Conservation (phyloP, 1,140 invertebrate genomes). For the Drosophila willistoni region DNA sequence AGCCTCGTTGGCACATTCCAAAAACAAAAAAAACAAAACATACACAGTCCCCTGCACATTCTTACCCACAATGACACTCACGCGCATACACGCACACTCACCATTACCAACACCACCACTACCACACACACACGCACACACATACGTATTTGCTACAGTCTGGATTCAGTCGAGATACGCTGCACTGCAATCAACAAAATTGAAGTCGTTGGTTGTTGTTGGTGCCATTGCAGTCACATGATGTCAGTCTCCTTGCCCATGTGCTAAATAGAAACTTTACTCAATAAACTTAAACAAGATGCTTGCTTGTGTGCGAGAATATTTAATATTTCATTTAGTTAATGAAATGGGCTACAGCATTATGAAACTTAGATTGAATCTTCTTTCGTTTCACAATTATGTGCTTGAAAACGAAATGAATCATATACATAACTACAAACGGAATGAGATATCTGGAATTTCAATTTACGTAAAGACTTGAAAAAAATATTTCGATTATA, state of each 20-base stretch:
- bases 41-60: constrained; percentile 27
- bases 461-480: no score
- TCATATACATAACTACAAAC: no score
- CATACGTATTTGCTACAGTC: constrained; percentile 9
- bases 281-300: constrained; percentile 1
- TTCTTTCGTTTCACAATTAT: no score
- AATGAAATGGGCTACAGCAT: background rate
- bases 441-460: no score
- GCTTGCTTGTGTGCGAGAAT: background rate
- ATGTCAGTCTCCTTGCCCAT: constrained; percentile 40
- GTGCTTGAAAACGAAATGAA: no score
- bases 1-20: constrained; percentile 49
- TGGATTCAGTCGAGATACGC: constrained; percentile 21
- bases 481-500: no score
- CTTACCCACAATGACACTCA: constrained; percentile 14
- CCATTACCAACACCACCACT: background rate
- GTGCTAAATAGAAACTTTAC: background rate
- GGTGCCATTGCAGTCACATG: constrained; percentile 42
- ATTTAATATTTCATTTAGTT: background rate
- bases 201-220: constrained; percentile 68
- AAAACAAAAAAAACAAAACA: constrained; percentile 1
- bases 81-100: background rate
- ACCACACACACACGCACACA: no score
- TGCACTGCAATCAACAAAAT: constrained; percentile 71
- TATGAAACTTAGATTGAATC: no score